Base-by-base conservation (phyloP, 2,888 invertebrate species). In the Campoplex capitator region DNA sequence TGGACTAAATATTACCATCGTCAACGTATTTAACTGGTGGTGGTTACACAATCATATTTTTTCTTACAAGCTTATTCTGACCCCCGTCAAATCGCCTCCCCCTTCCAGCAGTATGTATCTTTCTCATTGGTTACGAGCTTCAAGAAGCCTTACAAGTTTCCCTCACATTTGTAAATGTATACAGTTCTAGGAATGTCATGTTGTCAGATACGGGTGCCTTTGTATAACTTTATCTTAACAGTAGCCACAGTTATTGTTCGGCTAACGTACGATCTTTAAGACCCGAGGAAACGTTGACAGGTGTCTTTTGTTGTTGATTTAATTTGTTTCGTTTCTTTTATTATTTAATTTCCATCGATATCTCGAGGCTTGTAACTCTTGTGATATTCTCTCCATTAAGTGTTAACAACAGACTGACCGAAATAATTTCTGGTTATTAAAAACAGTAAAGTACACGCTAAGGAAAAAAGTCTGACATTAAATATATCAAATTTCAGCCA, bases 81-180 rank as follows among this genome's bases (percentile, higher is more conserved):
- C 67, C 86, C 87, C 87, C 90, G 23, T 91, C 89, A 90, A 90
- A 89, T 88, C 83, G 77, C 86, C 90, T 23, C 89, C 88, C 90
- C 89, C 89, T 89, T 89, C 89, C 88, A 88, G 83, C 81, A 88
- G 80, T 82, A 88, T 89, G 90, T 91, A 89, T 89, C 89, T 84
- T 62, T 89, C 89, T 90, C 87, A 90, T 90, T 90, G 91, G 91
- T 91, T 88, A 89, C 90, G 88, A 90, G 91, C 90, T 91, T 91
- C 91, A 89, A 84, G 92, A 93, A 93, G 91, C 92, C 92, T 89
- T 86, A 87, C 85, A 92, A 92, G 88, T 88, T 89, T 80, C 87
- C 88, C 42, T 84, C 89, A 89, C 89, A 78, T 89, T 78, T 89
- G 90, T 89, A 90, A 91, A 91, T 89, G 88, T 88, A 89, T 88